A percentile compares a stretch with the other conserved stretches of the same genome.
phyloP scores from a whole-genome alignment of 2,888 invertebrate genomes.

The Uloborus plumipes region DNA sequence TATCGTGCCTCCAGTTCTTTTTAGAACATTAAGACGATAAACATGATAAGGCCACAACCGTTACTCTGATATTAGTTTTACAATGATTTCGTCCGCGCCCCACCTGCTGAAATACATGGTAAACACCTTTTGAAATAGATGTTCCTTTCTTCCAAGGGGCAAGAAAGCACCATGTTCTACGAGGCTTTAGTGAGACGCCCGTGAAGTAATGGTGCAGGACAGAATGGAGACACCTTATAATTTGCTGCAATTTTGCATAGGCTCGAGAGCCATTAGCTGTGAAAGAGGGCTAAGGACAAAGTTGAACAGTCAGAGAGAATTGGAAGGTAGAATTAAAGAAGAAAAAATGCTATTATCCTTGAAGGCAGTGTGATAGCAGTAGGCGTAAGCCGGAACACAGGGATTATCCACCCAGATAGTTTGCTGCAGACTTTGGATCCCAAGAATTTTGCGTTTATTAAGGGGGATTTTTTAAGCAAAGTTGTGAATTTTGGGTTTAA shows the following conservation, averaged over 20 bases:
- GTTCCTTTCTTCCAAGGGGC: conserved; percentile 1
- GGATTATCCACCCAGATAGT: conserved; percentile 37
- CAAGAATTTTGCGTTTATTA: background rate
- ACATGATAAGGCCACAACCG: too few relatives aligned
- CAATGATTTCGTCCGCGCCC: background rate
- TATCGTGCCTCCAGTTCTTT: too few relatives aligned
- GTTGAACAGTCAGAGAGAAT: conserved; percentile 35
- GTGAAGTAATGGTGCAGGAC: conserved; percentile 31
- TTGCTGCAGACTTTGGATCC: conserved; percentile 17
- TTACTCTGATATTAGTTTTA: background rate
- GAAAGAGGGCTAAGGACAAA: conserved; percentile 16
- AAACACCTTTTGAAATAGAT: conserved; percentile 39
- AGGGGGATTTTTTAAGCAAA: too few relatives aligned
- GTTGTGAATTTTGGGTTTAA: too few relatives aligned
- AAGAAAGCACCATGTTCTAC: conserved; percentile 10
- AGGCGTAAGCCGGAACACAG: conserved; percentile 33
- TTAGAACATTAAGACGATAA: too few relatives aligned
- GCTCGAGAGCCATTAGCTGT: conserved; percentile 22
- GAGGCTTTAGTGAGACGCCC: conserved; percentile 20
- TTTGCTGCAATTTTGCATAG: conserved; percentile 44
- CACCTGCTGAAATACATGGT: background rate
- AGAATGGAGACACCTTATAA: conserved; percentile 56
- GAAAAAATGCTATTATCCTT: conserved; percentile 11
- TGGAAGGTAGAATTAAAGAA: conserved; percentile 10
- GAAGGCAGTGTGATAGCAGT: conserved; percentile 41